Evolutionary conservation across 2,113 vertebrate species (phyloP), one percentile per base, ranked within the genome.

Genomic region (Bubalus kerabau): DNA sequence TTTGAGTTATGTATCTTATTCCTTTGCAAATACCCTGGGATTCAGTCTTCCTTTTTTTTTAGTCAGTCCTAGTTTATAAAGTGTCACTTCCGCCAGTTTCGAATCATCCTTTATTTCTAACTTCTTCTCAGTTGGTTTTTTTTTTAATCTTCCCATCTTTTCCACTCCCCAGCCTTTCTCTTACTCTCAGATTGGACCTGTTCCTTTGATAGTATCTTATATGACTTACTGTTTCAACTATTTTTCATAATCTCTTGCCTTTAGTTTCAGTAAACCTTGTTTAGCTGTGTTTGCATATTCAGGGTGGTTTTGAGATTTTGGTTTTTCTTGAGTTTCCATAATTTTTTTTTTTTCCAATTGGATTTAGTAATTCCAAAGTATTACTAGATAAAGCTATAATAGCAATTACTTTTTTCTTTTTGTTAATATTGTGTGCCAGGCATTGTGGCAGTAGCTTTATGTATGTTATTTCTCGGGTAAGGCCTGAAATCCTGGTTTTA

Each of bases 281-380:
- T 78, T 94, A 84, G 43, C 36, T 97, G 28, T 62, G 30, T 87
- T 92, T 91, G 9, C 19, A 26, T 87, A 62, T 86, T 91, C 74
- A 88, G 21, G 84, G 48, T 91, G 21, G 40, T 94, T 96, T 48
- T 76, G 74, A 93, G 30, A 67, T 83, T 91, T 76, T 93, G 5
- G 30, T 71, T 92, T 96, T 96, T 94, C 60, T 87, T 96, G 30
- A 78, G 80, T 97, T 93, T 93, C 21, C 40, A 43, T 92, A 60
- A 80, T 94, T 90, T 36, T 16, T 85, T 16, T 85, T 94, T 23
- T 92, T 90, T 90, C 46, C 62, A 62, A 57, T 91, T 86, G n/a
- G 50, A 82, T 5, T 87, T 94, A 36, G 23, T 95, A 95, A 83
- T 83, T 95, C 21, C n/a, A 83, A 36, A 92, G 21, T 94, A 91